Evolutionary conservation across 30 jellyfish, hydroid and myxozoan species (phyloP), one percentile per base, ranked within the genome.

Genomic region (Mastigias papua): DNA sequence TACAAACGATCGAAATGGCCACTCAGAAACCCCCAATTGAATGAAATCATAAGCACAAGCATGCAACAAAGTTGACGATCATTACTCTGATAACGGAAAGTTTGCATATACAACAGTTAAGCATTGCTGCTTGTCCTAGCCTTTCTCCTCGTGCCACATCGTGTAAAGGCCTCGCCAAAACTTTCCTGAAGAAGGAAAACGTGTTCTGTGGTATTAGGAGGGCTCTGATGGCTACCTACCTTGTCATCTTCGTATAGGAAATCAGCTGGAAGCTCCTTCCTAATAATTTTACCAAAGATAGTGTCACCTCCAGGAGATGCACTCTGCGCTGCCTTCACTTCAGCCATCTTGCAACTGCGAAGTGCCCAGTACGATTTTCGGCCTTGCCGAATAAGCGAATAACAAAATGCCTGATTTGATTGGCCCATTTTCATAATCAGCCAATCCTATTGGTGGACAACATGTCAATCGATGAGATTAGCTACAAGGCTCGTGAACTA

Each of bases 221-320:
- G 54, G 10, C 6, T 11, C 54, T 3, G 54, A 37, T 5, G 27
- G 25, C 23, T 51, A 49, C 77, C 34, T 77, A 91, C 98, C 96
- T 33, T 61, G 62, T 96, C 99, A 86, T 96, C 99, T 85, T 96
- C 99, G 63, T 65, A 87, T 46, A 92, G 25, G 57, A 96, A 33
- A 50, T 92, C 89, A 61, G 99, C 82, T 8, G 99, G 99, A 20
- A 96, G 81, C 81, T 96, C 98, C 80, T 91, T 96, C 42, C 93
- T 54, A 11, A 92, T 63, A 25, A 96, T 96, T 83, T 96, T 92
- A 31, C 95, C 92, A 81, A 96, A 96, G 81, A 96, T 92, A 25
- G 98, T 78, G 51, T 91, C 97, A 16, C 86, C 97, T 10, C 92
- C 93, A 60, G 96, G 95, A 15, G 75, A 50, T 28, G 93, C 97